Base-by-base conservation (phyloP, 2,888 invertebrate genomes). In the Crematogaster levior region DNA sequence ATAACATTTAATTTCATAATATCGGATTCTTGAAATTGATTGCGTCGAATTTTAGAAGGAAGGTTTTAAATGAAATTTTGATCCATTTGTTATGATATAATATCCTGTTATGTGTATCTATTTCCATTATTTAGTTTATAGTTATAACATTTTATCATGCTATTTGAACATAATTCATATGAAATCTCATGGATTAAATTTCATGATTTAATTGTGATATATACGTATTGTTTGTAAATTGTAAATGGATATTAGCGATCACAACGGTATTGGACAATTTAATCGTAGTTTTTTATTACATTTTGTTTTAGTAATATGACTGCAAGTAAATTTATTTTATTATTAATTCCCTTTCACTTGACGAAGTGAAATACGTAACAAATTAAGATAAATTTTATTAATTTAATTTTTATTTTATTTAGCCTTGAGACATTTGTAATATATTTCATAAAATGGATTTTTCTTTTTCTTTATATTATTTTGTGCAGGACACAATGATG, bases 401-500 rank as follows among this genome's bases (percentile, higher is more conserved):
- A 34, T 46, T 58, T 46, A 21, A 34, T 58, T 56, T 58, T 60
- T 12, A 34, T 18, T 48, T 48, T n/a, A 30, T 24, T 7, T 12
- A 48, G 18, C 24, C 6, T 74, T 46, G 3, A 61, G 24, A 24
- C 7, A 3, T 27, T 24, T 40, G 10, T 27, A n/a, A 43, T 3
- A 27, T 40, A 40, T 27, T 77, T 53, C 12, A 46, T 21, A 9
- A n/a, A 74, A 60, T 53, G 21, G 66, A 70, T 40, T 61, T 53
- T 75, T 37, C 48, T 75, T 61, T 40, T 80, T 73, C 40, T 18
- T 48, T 56, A 24, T 63, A 63, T 80, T 80, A 60, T 87, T 58
- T 80, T 74, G 91, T 90, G 27, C 88, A 93, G 93, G 93, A 93
- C 81, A 92, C 91, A 51, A 91, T 93, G 91, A 93, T 93, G 93